Evolutionary conservation across 2,797 vertebrate genomes (phyloP).

Genomic region (Lutjanus campechanus): DNA sequence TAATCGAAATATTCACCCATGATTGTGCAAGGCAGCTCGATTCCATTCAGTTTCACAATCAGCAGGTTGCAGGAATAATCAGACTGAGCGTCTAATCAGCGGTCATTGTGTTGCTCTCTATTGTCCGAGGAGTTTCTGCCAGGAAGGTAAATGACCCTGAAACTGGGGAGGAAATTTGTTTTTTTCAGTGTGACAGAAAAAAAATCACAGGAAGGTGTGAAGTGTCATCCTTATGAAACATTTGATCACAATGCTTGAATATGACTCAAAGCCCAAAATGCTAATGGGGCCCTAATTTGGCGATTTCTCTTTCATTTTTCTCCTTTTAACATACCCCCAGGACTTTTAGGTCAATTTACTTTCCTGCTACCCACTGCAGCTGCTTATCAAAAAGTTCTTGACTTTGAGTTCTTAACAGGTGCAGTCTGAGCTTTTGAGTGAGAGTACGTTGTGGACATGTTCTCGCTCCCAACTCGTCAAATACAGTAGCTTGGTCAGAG

Average conservation of each 20-base stretch:
- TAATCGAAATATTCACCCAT: conserved; percentile 57
- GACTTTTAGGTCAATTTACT: neutral
- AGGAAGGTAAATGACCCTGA: conserved; percentile 49
- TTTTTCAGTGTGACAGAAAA: conserved; percentile 24
- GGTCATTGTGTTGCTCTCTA: conserved; percentile 62
- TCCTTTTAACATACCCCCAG: conserved; percentile 2
- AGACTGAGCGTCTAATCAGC: conserved; percentile 66
- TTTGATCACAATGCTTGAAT: neutral
- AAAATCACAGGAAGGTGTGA: neutral
- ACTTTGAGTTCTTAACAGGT: conserved; percentile 17
- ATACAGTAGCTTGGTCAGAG: too few relatives aligned
- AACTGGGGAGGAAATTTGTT: conserved; percentile 34
- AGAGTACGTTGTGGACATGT: neutral
- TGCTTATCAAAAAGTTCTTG: conserved; percentile 13
- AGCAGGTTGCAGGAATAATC: conserved; percentile 62
- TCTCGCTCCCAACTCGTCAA: too few relatives aligned
- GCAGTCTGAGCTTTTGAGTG: conserved; percentile 32
- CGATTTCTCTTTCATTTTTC: conserved; percentile 34
- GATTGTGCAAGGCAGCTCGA: conserved; percentile 43
- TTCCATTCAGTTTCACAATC: conserved; percentile 57
- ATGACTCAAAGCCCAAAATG: conserved; percentile 20
- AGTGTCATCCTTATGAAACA: conserved; percentile 1
- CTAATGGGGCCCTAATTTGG: conserved; percentile 42
- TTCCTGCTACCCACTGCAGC: conserved; percentile 3
- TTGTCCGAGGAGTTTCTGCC: conserved; percentile 42